These are phyloP conservation scores for Cebus imitator DNA, from an alignment of 2,113 vertebrate genomes.

Conservation along the genomic window DNA sequence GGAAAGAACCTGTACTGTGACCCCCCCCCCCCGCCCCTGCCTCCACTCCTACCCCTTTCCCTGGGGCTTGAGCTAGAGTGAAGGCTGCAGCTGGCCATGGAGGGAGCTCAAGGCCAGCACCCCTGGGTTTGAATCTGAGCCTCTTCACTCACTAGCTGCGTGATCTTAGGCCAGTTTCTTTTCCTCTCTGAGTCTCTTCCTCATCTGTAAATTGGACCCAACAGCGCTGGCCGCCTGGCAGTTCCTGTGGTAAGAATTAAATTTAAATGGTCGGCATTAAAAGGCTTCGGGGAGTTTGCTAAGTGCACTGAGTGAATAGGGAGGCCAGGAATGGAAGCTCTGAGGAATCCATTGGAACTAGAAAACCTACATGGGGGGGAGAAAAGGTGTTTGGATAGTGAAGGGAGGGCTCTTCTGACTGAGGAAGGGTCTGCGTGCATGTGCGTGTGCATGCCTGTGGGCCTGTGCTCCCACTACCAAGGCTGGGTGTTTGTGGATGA, in stretches of 20 bases:
- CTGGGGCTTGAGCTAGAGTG: not conserved
- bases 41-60: not conserved
- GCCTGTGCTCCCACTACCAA: not conserved
- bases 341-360: slow-evolving; percentile 2
- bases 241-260: not conserved
- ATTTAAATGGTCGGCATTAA: not conserved
- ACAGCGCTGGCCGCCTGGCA: not conserved
- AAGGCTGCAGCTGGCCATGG: not conserved
- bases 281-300: not conserved
- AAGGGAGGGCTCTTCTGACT: not conserved
- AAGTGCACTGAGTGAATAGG: not conserved
- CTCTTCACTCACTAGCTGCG: not conserved
- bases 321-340: not conserved
- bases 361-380: not conserved
- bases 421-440: not conserved
- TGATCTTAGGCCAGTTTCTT: not conserved
- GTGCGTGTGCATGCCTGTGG: not conserved
- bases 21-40: not conserved
- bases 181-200: not conserved
- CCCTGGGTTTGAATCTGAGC: not conserved
- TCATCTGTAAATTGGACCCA: not conserved
- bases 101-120: not conserved
- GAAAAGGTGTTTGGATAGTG: not conserved
- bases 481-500: not conserved
- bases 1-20: not conserved